Percentiles rank a stretch among this genome's conserved stretches.
Evolutionary conservation across 2,113 vertebrate species (phyloP).

Genomic region (Galbula dea): DNA sequence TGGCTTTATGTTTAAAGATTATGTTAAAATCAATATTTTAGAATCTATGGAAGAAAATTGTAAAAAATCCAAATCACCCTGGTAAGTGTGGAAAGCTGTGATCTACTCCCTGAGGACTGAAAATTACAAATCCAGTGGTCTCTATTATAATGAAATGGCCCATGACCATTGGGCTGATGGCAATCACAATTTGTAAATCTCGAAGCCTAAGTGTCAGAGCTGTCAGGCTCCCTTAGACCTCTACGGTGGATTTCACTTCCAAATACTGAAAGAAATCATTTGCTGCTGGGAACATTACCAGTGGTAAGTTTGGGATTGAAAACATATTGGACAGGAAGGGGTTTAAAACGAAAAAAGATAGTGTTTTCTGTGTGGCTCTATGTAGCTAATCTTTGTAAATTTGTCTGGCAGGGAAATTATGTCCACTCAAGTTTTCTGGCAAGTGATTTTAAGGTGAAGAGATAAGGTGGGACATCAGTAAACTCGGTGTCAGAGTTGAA

Average conservation of each 20-base stretch:
- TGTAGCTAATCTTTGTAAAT: neutral
- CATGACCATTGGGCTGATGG: neutral
- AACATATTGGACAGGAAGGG: neutral
- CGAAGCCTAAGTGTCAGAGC: neutral
- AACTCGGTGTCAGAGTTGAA: neutral
- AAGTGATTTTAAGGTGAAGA: neutral
- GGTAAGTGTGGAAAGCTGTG: neutral
- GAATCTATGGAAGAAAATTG: neutral
- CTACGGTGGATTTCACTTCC: neutral
- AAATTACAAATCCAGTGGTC: neutral
- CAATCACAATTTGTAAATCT: neutral
- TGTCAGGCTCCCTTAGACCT: neutral
- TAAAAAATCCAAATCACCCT: neutral
- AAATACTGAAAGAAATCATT: neutral
- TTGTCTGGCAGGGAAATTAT: neutral
- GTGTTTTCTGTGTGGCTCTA: fast-evolving
- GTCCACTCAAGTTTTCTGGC: neutral
- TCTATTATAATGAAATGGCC: neutral
- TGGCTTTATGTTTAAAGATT: neutral
- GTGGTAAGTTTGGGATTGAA: neutral
- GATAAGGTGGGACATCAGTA: neutral
- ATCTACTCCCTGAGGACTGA: neutral
- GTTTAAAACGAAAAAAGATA: neutral
- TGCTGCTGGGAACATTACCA: neutral
- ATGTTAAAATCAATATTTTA: neutral